These are phyloP conservation scores for Pammene fasciana DNA, from an alignment of 2,888 invertebrate genomes.

Conservation along the genomic window DNA sequence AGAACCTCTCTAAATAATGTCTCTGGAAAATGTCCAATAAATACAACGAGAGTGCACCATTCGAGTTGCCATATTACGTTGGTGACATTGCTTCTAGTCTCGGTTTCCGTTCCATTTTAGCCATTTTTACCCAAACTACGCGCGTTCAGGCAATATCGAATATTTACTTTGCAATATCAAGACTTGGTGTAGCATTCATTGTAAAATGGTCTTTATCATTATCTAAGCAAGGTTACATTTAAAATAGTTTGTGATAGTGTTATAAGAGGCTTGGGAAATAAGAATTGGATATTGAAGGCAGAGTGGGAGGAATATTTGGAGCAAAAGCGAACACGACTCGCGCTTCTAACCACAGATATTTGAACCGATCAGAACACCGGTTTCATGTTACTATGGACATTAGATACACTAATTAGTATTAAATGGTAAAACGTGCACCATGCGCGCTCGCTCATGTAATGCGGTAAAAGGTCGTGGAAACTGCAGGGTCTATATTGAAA, in stretches of 20 bases:
- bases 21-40: slow-evolving; percentile 57
- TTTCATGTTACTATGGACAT: not conserved
- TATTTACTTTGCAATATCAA: slow-evolving; percentile 1
- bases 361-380: not conserved
- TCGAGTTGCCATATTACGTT: slow-evolving; percentile 57
- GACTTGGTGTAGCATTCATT: not conserved
- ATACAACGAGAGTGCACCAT: slow-evolving; percentile 47
- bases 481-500: too few relatives aligned
- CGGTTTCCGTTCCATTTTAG: slow-evolving; percentile 67
- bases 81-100: slow-evolving; percentile 56
- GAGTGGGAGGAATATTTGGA: slow-evolving; percentile 59
- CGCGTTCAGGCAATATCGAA: slow-evolving; percentile 56
- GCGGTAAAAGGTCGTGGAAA: too few relatives aligned
- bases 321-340: slow-evolving; percentile 48
- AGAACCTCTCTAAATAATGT: slow-evolving; percentile 46
- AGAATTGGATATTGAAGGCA: slow-evolving; percentile 52
- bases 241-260: not conserved
- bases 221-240: not conserved
- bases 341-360: slow-evolving; percentile 2
- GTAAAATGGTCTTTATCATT: not conserved
- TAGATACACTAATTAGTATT: too few relatives aligned
- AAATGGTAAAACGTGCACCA: too few relatives aligned
- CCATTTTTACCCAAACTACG: slow-evolving; percentile 67
- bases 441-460: too few relatives aligned
- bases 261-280: slow-evolving; percentile 7